Evolutionary conservation across 1,140 invertebrate genomes (phyloP).

Genomic region (Pseudomyrmex concolor): DNA sequence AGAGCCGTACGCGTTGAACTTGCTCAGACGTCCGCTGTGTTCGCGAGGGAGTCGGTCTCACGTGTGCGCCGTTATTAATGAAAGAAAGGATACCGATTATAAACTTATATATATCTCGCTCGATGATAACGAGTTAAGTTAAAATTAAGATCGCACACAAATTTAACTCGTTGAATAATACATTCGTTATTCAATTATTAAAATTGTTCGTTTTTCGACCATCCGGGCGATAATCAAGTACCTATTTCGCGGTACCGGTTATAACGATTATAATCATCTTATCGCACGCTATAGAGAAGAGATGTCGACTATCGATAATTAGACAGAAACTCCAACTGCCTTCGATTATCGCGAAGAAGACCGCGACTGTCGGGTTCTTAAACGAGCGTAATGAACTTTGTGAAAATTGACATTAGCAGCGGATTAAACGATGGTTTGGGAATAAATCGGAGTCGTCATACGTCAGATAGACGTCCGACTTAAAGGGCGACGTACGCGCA

Average conservation of each 20-base stretch:
- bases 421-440: constrained; percentile 52
- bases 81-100: neutral
- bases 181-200: constrained; percentile 47
- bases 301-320: constrained; percentile 50
- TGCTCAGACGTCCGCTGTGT: neutral
- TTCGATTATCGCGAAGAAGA: constrained; percentile 47
- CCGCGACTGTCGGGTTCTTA: constrained; percentile 50
- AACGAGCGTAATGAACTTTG: constrained; percentile 61
- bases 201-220: constrained; percentile 52
- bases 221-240: constrained; percentile 53
- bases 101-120: neutral
- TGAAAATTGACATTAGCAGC: constrained; percentile 63
- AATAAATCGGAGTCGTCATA: constrained; percentile 57
- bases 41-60: no score
- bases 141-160: constrained; percentile 52
- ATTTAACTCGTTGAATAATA: constrained; percentile 56
- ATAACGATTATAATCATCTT: constrained; percentile 58
- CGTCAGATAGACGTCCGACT: constrained; percentile 65
- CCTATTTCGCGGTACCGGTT: constrained; percentile 41
- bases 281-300: constrained; percentile 44
- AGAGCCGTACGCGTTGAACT: constrained; percentile 1
- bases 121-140: constrained; percentile 1
- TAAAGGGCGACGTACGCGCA: constrained; percentile 44
- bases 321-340: constrained; percentile 50
- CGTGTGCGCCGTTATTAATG: no score